Evolutionary conservation across 92 coral and sea anemone species (phyloP), one percentile per base, ranked within the genome.

Genomic region (Paragorgia papillata): DNA sequence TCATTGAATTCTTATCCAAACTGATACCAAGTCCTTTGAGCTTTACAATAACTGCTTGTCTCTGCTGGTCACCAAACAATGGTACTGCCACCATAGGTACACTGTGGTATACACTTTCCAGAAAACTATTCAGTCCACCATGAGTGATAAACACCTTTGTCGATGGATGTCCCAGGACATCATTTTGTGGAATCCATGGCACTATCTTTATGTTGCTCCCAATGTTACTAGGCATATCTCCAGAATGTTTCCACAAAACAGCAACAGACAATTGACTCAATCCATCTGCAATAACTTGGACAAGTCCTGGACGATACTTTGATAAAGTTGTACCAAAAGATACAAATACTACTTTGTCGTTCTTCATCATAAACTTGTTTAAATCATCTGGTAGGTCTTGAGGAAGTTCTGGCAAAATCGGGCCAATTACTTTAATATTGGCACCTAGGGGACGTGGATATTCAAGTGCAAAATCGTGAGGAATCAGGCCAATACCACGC

Each of bases 131-230:
- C 55, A 89, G 64, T 10, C 97, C 97, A 3, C 91, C 91, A 61
- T 92, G 97, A 0, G 92, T 92, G 40, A 92, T 69, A 69, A 92
- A 90, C 15, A 85, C 83, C 67, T 87, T 92, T 0, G 89, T 84
- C 31, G 77, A 63, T 9, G 90, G 34, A 74, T 89, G 89, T 18
- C 95, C 95, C 19, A 92, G 64, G 0, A 92, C 66, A 68, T 92
- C 85, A 46, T 81, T 73, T 48, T 69, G 78, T 0, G 84, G 84
- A 57, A 80, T 28, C 84, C 84, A 80, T 80, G 70, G 34, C 18
- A 80, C 50, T 57, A 80, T 31, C 48, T 70, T 89, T 41, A 80
- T 74, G 74, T 89, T 89, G 7, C 56, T 55, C 8, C 88, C 82
- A 41, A 84, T 10, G 7, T 75, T 87, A 7, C 28, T 39, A 29